Base-by-base conservation (phyloP, 2,888 invertebrate species). In the Drosophila recens region DNA sequence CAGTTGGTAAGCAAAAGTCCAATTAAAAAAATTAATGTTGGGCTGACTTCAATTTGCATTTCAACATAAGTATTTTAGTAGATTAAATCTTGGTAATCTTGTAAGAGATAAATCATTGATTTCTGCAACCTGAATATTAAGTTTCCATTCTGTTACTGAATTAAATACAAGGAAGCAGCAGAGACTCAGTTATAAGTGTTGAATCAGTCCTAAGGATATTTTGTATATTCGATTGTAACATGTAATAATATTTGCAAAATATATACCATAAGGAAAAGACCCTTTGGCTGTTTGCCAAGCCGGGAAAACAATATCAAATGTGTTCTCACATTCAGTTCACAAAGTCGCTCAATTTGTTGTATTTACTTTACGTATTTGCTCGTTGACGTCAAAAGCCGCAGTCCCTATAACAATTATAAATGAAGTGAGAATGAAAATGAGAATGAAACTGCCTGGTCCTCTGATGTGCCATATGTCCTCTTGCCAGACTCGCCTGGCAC, bases 371-470 rank as follows among this genome's bases (percentile, higher is more conserved):
- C 48, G 36, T 53, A 34, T 59, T 57, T 52, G 43, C 4, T 36
- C 20, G 40, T 58, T 87, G 82, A 87, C 88, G 88, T 69, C 79
- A 69, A 51, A 40, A 45, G 65, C 48, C 67, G 40, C 75, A 65
- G 66, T 67, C 62, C 65, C 65, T 63, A 61, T 61, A 59, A 67
- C 67, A 85, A 79, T 82, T 82, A 79, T 70, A 71, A 79, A 52
- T 67, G 70, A 75, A 70, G 67, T 69, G 63, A 58, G 58, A 63
- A 72, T 54, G 63, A 38, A 67, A 61, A 69, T 61, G 49, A 54
- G 61, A 57, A 57, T 65, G 45, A 8, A 30, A 40, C 64, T 45
- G 51, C 34, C 43, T 27, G 53, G 69, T 56, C 36, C 61, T 58
- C 36, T 34, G 43, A 33, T 54, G 42, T 43, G 54, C 17, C 54